Base-by-base conservation (phyloP, 35 echinoderm and acorn worm species). In the Ophioderma brevispina region DNA sequence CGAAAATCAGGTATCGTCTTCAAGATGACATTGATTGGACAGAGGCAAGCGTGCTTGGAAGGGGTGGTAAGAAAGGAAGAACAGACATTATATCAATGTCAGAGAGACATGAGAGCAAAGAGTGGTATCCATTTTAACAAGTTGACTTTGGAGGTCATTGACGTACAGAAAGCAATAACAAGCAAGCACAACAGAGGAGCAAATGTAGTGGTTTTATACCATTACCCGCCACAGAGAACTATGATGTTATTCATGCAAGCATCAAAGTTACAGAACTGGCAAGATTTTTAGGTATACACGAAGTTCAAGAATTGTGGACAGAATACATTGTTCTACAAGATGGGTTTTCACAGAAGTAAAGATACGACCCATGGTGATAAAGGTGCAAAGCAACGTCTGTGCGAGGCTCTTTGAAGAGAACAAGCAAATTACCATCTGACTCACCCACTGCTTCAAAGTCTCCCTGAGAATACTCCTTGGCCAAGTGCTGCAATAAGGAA, bases 271-370 rank as follows among this genome's bases (percentile, higher is more conserved):
- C 85, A 87, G 38, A 87, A 89, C n/a, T 80, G 87, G 77, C 43
- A 89, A 33, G 87, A 89, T 6, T 89, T 80, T 55, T 1, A 78
- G 33, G 87, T 89, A 21, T 89, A 89, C 30, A 36, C 80, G 18
- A 50, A 89, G 77, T 40, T 89, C 39, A 8, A 34, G 1, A 36
- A 87, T 87, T 10, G 38, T 2, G 64, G 63, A 18, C 85, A 87
- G 39, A 75, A 37, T 17, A 38, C 55, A 32, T 76, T 77, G 59
- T 76, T n/a, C 85, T 33, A 80, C 75, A 34, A 80, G 75, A 13
- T 89, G 75, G 88, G 78, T 90, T 23, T 36, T 80, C n/a, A 80
- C 88, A n/a, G 37, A 82, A 36, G n/a, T n/a, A 90, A 89, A 38
- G n/a, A 55, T 21, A 38, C 21, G 78, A 76, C 19, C 42, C 41